phyloP scores from a whole-genome alignment of 2,888 invertebrate genomes.

The Physocephala rufipes region DNA sequence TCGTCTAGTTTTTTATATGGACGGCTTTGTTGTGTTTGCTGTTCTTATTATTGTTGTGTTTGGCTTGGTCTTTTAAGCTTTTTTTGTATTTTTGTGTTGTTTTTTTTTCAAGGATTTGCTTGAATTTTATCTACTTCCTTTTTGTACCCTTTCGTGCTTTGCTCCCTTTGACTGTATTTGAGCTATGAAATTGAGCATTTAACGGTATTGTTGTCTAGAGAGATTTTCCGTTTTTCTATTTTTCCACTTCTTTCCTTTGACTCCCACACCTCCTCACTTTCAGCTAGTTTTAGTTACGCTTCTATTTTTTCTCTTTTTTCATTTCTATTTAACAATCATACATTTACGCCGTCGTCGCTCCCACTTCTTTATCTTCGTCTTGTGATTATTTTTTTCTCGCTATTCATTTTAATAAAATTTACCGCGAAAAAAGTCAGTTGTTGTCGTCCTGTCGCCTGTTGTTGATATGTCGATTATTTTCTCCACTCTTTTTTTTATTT shows the following conservation, averaged over 20 bases:
- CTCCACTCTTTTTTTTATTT: no score
- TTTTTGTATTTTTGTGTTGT: conserved; percentile 34
- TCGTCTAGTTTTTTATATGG: conserved; percentile 19
- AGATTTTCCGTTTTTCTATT: conserved; percentile 24
- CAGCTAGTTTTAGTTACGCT: conserved; percentile 8
- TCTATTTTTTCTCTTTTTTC: neutral
- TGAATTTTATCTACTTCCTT: neutral
- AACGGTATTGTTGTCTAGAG: conserved; percentile 32
- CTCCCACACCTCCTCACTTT: conserved; percentile 9
- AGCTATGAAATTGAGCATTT: conserved; percentile 39
- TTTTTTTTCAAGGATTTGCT: conserved; percentile 27
- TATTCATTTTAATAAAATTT: conserved; percentile 9
- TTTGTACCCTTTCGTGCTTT: neutral
- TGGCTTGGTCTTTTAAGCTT: no score
- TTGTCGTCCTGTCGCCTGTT: neutral
- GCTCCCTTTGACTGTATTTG: no score
- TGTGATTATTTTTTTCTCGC: neutral
- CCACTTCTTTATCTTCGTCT: neutral
- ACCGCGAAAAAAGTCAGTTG: conserved; percentile 1
- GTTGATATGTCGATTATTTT: conserved; percentile 5
- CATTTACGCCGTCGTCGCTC: neutral
- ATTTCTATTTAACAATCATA: neutral
- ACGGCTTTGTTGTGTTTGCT: conserved; percentile 33
- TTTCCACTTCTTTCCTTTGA: neutral
- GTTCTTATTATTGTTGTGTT: conserved; percentile 29